phyloP scores from a whole-genome alignment of 2,113 vertebrate genomes.

The Notiomystis cincta region DNA sequence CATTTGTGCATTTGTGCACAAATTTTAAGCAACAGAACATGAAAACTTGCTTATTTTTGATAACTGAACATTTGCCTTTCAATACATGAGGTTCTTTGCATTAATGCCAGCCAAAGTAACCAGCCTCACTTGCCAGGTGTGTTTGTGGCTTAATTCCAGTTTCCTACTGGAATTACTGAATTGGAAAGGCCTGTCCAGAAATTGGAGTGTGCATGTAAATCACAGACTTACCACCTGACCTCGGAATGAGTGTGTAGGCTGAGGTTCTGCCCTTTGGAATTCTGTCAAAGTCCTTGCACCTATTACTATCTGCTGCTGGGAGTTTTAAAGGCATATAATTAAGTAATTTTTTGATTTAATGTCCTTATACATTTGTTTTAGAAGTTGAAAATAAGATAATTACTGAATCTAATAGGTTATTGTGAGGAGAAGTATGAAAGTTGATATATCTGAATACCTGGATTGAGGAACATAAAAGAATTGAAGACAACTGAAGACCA shows the following conservation, averaged over 20 bases:
- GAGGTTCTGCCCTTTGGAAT: not conserved
- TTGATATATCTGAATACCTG: not conserved
- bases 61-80: not conserved
- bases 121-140: not conserved
- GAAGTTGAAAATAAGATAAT: not conserved
- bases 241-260: not conserved
- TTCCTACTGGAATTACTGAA: not conserved
- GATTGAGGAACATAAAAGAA: not conserved
- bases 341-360: not conserved
- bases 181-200: not conserved
- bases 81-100: not conserved
- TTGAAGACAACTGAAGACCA: not conserved
- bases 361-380: not conserved
- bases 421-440: not conserved
- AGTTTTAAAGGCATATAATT: not conserved
- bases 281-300: not conserved
- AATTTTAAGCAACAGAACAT: not conserved
- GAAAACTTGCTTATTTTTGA: not conserved
- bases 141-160: not conserved
- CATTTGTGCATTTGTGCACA: not conserved
- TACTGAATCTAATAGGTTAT: not conserved
- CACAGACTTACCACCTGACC: not conserved
- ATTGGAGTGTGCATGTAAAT: not conserved
- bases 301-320: not conserved
- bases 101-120: not conserved